These are phyloP conservation scores for Calliphora vomitoria DNA, from an alignment of 2,888 invertebrate species.

Conservation along the genomic window DNA sequence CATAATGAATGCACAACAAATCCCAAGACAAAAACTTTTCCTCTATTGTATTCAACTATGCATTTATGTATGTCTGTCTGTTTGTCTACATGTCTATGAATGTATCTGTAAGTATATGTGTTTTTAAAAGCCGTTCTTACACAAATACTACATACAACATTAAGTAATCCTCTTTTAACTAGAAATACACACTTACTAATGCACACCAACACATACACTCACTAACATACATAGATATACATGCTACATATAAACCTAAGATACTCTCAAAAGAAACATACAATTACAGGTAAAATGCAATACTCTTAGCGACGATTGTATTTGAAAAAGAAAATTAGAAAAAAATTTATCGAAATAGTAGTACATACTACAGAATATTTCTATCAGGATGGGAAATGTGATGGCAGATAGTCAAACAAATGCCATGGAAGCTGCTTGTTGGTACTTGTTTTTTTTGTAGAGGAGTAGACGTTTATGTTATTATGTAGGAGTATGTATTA, in stretches of 20 bases:
- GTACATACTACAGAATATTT: background rate
- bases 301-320: slow-evolving; percentile 23
- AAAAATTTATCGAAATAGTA: background rate
- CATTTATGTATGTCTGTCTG: background rate
- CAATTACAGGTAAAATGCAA: slow-evolving; percentile 51
- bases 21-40: background rate
- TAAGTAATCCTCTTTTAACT: slow-evolving; percentile 32
- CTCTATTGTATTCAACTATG: background rate
- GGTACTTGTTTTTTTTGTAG: too few species aligned
- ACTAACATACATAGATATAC: background rate
- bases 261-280: slow-evolving; percentile 24
- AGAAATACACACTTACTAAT: background rate
- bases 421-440: background rate
- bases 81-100: background rate
- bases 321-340: background rate
- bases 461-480: too few species aligned
- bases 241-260: background rate
- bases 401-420: background rate
- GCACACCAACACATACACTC: background rate
- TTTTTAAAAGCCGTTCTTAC: background rate
- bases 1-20: slow-evolving; percentile 20
- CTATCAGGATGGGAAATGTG: background rate
- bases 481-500: background rate
- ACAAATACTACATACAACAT: background rate
- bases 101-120: background rate